A percentile compares a stretch with the other conserved stretches of the same genome.
These are phyloP conservation scores for Pantala flavescens DNA, from an alignment of 1,140 invertebrate species.

Conservation along the genomic window DNA sequence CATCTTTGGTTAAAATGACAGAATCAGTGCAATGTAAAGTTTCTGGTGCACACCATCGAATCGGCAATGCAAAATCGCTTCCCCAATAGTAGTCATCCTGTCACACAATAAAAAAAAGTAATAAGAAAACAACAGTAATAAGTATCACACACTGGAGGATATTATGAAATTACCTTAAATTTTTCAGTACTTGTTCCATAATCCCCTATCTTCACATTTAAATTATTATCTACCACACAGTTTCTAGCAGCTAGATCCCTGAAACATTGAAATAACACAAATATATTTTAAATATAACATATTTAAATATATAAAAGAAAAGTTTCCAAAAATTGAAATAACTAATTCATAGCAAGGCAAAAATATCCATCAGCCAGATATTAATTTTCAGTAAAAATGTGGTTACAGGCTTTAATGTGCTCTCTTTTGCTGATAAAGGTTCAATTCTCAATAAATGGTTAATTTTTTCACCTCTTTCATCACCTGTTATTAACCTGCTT, in stretches of 20 bases:
- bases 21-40: constrained; percentile 53
- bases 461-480: no score
- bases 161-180: constrained; percentile 32
- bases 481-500: no score
- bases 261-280: no score
- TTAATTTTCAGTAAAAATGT: no score
- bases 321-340: no score
- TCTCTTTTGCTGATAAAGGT: no score
- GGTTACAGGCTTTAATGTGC: no score
- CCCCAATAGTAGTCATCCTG: constrained; percentile 61
- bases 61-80: constrained; percentile 54
- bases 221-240: constrained; percentile 46
- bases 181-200: constrained; percentile 48
- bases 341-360: no score
- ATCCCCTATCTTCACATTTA: constrained; percentile 53
- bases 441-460: no score
- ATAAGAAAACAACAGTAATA: constrained; percentile 17
- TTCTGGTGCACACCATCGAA: constrained; percentile 69
- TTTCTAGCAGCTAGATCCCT: constrained; percentile 56
- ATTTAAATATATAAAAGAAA: no score
- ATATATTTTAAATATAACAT: no score
- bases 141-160: constrained; percentile 20
- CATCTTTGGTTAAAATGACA: constrained; percentile 53
- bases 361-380: no score
- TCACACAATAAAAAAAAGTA: constrained; percentile 21